Base-by-base conservation (phyloP, 2,113 vertebrate species). In the Peromyscus leucopus region DNA sequence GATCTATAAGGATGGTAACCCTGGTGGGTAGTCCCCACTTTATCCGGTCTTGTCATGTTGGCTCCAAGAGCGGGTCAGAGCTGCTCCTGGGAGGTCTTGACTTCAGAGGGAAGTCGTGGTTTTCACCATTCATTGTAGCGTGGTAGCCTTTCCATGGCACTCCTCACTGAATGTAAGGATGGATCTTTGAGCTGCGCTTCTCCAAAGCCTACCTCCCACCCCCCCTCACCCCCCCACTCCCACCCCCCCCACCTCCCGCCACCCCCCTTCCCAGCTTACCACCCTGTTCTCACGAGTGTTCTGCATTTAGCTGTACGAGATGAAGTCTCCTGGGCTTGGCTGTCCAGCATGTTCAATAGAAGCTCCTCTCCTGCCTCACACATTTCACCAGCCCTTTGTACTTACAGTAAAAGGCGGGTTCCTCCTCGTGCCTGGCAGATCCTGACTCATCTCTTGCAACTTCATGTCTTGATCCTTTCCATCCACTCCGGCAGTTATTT, bases 401-500 rank as follows among this genome's bases (percentile, higher is more conserved):
- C 76, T 89, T 69, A 36, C 8, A 72, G 24, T 88, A 17, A 93
- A 85, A 93, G 88, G 79, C 69, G 6, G 10, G n/a, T 16, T 55
- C 46, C 59, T 48, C 10, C 11, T 36, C 22, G 9, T 61, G 80
- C 75, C 57, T 67, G 55, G 9, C 46, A 13, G 67, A 12, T 89
- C 28, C 80, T 28, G 76, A 39, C 51, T 51, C 51, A 33, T 75
- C 42, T 95, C 39, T 94, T 59, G 9, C 42, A 48, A 26, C 69
- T 55, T 92, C 59, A 12, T 92, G 88, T 83, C 92, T 89, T 65
- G 89, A 71, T 84, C 5, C 51, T 90, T 11, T 85, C 42, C 93
- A 83, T n/a, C 75, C 55, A 15, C 72, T 85, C 39, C 75, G 63
- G 72, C 94, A 86, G 67, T 89, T 92, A 24, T 59, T 94, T 96